Evolutionary conservation across 2,113 vertebrate genomes (phyloP), one percentile per base, ranked within the genome.

Genomic region (Nycticebus coucang): DNA sequence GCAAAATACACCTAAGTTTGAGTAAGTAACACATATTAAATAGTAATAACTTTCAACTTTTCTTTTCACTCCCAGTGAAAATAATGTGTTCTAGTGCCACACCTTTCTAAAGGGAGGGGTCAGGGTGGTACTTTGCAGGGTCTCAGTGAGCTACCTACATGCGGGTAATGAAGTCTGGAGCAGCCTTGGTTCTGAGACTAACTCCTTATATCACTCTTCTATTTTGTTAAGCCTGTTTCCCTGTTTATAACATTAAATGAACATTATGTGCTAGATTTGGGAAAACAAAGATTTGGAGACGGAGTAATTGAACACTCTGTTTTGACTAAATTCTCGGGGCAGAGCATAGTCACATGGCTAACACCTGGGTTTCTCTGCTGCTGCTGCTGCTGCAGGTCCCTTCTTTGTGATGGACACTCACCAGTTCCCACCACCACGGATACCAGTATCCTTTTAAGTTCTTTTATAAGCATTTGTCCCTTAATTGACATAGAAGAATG

Each of bases 401-500:
- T 78, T 72, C 50, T 66, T 57, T 60, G 68, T 57, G 37, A 60
- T 9, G 7, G 4, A 64, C 55, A 50, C 35, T 30, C 13, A 50
- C 10, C 30, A 1, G 24, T 88, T 86, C 41, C 53, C 37, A 86
- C 53, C 21, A 15, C 35, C 55, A 64, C 50, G 81, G 37, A 81
- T 2, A 57, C 60, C 83, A 85, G 28, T 30, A 33, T 41, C 57
- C n/a, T 55, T 53, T n/a, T 33, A 37, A 53, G 21, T 14, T 45
- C 50, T 57, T 57, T 53, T 68, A 41, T 50, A 85, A 86, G 26
- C 71, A 28, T 91, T 87, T 94, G 86, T 80, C 28, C 41, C 79
- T 94, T 90, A 82, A 78, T 50, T 84, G 28, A 57, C 89, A 28
- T 66, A 64, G 11, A 95, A 93, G 62, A 81, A 26, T 55, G 19